phyloP scores from a whole-genome alignment of 2,113 vertebrate species.

The Chlamydotis undulata region DNA sequence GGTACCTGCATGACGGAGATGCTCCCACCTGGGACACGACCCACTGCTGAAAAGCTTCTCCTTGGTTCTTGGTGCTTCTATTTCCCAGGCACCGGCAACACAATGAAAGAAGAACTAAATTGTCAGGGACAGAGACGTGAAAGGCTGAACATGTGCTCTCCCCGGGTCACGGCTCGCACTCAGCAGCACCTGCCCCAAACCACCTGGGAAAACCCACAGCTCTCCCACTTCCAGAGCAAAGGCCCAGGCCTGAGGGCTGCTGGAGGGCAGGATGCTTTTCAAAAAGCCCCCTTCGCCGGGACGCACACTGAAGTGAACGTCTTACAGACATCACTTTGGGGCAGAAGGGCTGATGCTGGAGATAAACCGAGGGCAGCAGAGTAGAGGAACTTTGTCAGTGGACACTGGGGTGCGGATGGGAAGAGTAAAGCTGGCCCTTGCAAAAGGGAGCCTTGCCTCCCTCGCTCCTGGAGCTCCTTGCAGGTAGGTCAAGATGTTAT shows the following conservation, averaged over 20 bases:
- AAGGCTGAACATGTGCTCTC: not conserved
- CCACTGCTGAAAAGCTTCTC: not conserved
- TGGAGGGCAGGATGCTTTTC: not conserved
- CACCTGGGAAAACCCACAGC: not conserved
- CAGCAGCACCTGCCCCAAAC: not conserved
- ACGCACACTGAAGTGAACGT: fast-evolving
- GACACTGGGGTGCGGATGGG: too few species aligned
- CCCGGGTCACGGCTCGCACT: not conserved
- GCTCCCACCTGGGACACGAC: not conserved
- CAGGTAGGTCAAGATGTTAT: not conserved
- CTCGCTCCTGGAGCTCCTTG: not conserved
- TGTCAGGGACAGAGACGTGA: not conserved
- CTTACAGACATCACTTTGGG: not conserved
- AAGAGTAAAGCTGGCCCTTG: not conserved
- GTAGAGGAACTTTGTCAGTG: not conserved
- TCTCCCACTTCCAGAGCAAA: not conserved
- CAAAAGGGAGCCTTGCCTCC: not conserved
- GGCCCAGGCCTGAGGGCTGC: not conserved
- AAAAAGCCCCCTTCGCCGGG: not conserved
- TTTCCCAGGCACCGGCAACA: not conserved
- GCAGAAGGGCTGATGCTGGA: not conserved
- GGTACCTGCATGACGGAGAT: not conserved
- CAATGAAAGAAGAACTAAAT: not conserved
- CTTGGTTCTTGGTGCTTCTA: not conserved
- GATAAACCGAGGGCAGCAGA: not conserved